A percentile compares a stretch with the other conserved stretches of the same genome.
Conservation (phyloP, 1,140 invertebrate species). For the Halictus rubicundus region DNA sequence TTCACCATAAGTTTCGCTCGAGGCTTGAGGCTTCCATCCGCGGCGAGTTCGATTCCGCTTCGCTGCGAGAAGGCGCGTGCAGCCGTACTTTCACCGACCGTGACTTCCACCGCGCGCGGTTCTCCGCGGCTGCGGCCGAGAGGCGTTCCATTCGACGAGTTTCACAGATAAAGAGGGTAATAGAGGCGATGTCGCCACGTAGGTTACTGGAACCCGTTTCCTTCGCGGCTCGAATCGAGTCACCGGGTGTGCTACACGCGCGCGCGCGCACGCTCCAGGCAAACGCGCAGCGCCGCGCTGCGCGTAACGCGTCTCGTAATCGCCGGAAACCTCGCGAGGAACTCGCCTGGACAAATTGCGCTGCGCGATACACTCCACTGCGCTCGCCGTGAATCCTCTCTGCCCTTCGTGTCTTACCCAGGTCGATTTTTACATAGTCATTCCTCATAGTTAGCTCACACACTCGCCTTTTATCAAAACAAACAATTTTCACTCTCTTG, state of each 20-base stretch:
- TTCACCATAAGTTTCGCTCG: not conserved
- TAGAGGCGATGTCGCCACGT: conserved; percentile 70
- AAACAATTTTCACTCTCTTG: no score
- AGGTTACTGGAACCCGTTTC: conserved; percentile 66
- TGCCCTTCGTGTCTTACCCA: not conserved
- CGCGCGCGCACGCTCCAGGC: not conserved
- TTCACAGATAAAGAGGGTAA: conserved; percentile 71
- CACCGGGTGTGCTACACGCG: conserved; percentile 19
- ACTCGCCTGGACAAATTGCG: not conserved
- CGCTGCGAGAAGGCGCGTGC: conserved; percentile 25
- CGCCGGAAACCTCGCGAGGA: conserved; percentile 39
- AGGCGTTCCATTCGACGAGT: conserved; percentile 70
- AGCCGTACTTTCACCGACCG: conserved; percentile 75
- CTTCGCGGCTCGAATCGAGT: conserved; percentile 7
- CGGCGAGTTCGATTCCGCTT: conserved; percentile 31
- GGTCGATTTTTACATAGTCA: no score
- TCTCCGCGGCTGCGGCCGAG: conserved; percentile 29
- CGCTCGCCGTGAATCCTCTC: not conserved
- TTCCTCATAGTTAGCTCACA: no score
- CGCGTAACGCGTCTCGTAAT: conserved; percentile 38
- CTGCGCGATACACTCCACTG: not conserved
- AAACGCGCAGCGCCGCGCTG: not conserved
- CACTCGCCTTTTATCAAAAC: no score
- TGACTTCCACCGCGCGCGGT: conserved; percentile 65
- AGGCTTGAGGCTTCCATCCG: not conserved